phyloP scores from a whole-genome alignment of 2,797 vertebrate genomes.

The Eleutherodactylus coqui region DNA sequence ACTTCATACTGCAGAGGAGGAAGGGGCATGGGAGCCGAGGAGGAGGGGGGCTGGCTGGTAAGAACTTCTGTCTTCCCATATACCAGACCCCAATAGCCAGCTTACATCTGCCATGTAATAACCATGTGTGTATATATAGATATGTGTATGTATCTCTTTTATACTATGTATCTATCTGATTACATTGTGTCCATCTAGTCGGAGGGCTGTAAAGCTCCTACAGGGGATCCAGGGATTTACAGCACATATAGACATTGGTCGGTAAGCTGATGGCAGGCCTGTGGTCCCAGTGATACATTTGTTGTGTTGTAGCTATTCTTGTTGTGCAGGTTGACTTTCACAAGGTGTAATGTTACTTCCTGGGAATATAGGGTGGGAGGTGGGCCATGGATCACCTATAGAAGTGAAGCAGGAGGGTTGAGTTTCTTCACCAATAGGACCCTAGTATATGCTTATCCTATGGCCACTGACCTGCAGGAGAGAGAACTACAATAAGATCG shows the following conservation, averaged over 20 bases:
- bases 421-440: not conserved
- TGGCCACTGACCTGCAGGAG: not conserved
- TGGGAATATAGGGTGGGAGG: not conserved
- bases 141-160: not conserved
- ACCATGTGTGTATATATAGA: not conserved
- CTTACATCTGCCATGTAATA: too few relatives aligned
- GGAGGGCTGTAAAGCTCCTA: not conserved
- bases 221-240: not conserved
- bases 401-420: not conserved
- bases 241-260: not conserved
- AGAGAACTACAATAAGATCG: too few relatives aligned
- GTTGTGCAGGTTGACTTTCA: not conserved
- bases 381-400: not conserved
- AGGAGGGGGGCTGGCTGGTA: conserved; percentile 91
- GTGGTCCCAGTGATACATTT: not conserved
- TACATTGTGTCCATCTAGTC: not conserved
- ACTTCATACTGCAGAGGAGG: conserved; percentile 95
- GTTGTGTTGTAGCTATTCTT: not conserved
- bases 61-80: conserved; percentile 62
- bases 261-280: not conserved
- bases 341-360: not conserved
- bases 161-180: not conserved
- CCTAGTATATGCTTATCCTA: not conserved
- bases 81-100: not conserved
- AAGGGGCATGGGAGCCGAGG: conserved; percentile 91